These are phyloP conservation scores for Crenichthys baileyi DNA, from an alignment of 2,797 vertebrate species.

Conservation along the genomic window DNA sequence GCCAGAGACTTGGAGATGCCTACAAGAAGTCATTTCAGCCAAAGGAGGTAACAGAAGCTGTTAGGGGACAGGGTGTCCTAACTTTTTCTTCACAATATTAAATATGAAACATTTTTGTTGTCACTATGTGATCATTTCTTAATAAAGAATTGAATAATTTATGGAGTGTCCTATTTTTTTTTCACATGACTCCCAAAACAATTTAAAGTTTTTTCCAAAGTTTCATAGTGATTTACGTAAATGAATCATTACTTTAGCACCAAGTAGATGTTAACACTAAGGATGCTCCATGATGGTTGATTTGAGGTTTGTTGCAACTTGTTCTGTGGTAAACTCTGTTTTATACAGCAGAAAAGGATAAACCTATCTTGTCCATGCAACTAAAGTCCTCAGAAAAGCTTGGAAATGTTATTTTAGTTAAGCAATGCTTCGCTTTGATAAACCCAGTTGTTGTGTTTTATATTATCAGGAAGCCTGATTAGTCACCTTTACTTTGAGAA, in stretches of 20 bases:
- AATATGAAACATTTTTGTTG: background rate
- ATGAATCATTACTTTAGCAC: background rate
- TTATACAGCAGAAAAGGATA: background rate
- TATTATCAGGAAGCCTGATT: background rate
- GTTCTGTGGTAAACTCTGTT: background rate
- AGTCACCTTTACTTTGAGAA: too few species aligned
- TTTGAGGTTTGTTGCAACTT: background rate
- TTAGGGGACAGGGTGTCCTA: background rate
- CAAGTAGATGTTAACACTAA: background rate
- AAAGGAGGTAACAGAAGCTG: background rate
- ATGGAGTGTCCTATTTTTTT: background rate
- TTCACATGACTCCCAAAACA: background rate
- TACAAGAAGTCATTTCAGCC: background rate
- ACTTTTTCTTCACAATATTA: background rate
- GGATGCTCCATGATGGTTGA: background rate
- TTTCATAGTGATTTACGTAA: background rate
- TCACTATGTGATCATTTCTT: background rate
- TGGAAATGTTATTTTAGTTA: background rate
- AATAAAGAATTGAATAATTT: background rate
- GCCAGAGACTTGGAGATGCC: too few species aligned
- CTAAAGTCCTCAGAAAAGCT: background rate
- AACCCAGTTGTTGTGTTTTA: background rate
- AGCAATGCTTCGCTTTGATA: background rate
- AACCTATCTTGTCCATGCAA: background rate
- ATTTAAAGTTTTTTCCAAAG: background rate